Percentiles rank a stretch among this genome's conserved stretches.
Conservation (phyloP, 2,113 vertebrate genomes). For the Xerus inauris region DNA sequence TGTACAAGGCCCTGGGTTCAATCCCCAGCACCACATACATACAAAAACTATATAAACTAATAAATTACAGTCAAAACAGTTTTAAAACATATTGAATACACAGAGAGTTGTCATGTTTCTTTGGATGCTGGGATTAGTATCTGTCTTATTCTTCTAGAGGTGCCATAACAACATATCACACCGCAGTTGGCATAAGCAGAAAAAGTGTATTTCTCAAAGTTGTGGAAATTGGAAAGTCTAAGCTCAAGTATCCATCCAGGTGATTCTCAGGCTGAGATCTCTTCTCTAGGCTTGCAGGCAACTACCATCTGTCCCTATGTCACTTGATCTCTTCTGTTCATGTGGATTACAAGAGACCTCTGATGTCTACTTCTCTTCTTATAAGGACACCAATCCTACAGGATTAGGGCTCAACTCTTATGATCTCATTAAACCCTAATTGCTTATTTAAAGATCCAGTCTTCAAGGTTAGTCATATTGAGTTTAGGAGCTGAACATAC, state of each 20-base stretch:
- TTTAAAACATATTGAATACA: not conserved
- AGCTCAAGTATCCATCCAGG: not conserved
- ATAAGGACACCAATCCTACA: not conserved
- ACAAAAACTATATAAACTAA: no score
- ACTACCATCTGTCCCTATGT: not conserved
- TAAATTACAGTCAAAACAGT: not conserved
- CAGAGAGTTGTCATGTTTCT: not conserved
- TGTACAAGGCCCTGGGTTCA: no score
- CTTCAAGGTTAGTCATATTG: not conserved
- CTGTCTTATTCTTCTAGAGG: not conserved
- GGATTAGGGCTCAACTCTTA: not conserved
- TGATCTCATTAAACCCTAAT: not conserved
- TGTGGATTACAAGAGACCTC: not conserved
- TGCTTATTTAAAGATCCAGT: not conserved
- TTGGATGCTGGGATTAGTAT: not conserved
- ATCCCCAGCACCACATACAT: not conserved
- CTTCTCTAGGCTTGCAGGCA: not conserved
- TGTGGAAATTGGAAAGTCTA: not conserved
- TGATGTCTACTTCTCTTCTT: not conserved
- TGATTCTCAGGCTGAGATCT: not conserved
- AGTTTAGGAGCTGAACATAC: not conserved
- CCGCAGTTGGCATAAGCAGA: not conserved
- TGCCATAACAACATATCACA: not conserved
- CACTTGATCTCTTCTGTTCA: not conserved
- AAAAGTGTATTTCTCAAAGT: not conserved